Evolutionary conservation across 2,888 invertebrate species (phyloP), one percentile per base, ranked within the genome.

Genomic region (Drosophila stalkeri): DNA sequence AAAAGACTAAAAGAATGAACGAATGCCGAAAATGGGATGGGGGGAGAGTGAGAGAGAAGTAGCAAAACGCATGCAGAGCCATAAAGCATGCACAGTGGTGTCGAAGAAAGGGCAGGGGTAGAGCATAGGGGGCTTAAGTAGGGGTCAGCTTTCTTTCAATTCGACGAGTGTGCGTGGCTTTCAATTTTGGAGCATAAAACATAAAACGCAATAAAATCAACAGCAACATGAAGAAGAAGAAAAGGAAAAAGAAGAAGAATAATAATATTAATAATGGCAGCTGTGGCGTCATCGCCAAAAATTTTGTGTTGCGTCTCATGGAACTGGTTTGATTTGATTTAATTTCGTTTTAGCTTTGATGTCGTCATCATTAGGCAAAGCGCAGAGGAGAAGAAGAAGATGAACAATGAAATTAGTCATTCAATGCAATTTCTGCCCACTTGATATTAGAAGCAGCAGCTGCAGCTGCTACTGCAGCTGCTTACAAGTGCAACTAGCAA

Each of bases 271-370:
- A 39, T 33, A 66, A 57, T 35, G 51, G 54, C 77, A 85, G 61
- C 59, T 89, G 90, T 86, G 86, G 86, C 90, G 89, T 90, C 87
- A 90, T 90, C 84, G 82, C 77, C 81, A 72, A 86, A 83, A 84
- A 71, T 80, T 77, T 69, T 73, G 56, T 72, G 55, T 65, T 85
- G 67, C 64, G 83, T 64, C 70, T 77, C 72, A 55, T 66, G 47
- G 60, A 90, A 90, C 89, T 90, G 83, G 85, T 85, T 90, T 81
- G 39, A 47, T 57, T 41, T 55, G 16, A 52, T 33, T 41, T 55
- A 9, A 52, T 33, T 55, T 41, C 35, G 12, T 54, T 52, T 57
- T 64, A 66, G 60, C 69, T 75, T 65, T 86, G 89, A 82, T 90
- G 86, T 80, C 89, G 72, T 71, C 80, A 74, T 80, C 70, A 77